Base-by-base conservation (phyloP, 1,140 invertebrate genomes). In the Hycleus cichorii region DNA sequence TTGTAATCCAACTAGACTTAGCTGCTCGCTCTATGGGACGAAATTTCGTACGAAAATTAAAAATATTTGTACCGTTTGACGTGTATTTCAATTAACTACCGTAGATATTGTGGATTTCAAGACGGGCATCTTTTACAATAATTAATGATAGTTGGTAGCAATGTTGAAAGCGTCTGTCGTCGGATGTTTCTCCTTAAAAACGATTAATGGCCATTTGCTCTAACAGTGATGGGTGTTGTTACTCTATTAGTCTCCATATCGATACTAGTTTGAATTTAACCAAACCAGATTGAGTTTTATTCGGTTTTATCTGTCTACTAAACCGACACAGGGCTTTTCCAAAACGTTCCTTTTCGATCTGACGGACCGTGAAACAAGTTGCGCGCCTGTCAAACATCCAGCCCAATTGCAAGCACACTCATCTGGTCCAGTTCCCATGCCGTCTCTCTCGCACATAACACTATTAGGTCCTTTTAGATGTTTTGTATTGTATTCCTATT, bases 331-430 rank as follows among this genome's bases (percentile, higher is more conserved):
- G 4, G 0, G 7, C 32, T 32, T 32, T 32, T 32, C 32, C 32
- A 7, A 7, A 51, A 57, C 57, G 53, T 63, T 57, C 55, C 62
- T 55, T 54, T 60, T 42, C 40, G 40, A 4, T 66, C 62, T 64
- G 64, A 51, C 64, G 62, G 59, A 66, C 57, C 64, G 64, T 64
- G 64, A 66, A 66, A 66, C 64, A 66, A 66, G 64, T 59, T 64
- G 64, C 60, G 61, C 57, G 57, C 53, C 62, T 58, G 58, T 57
- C 58, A 58, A 58, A 51, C 58, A 40, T 49, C 54, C 55, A 47
- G 47, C 0, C 18, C 1, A 32, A 32, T 7, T 4, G 32, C 32
- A 32, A 32, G 7, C 32, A 7, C 32, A 32, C 32, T 5, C 32
- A 32, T 32, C 32, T 32, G 32, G 32, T 32, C 32, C 32, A 7